phyloP scores from a whole-genome alignment of 2,888 invertebrate species.

The Marronus borbonicus region DNA sequence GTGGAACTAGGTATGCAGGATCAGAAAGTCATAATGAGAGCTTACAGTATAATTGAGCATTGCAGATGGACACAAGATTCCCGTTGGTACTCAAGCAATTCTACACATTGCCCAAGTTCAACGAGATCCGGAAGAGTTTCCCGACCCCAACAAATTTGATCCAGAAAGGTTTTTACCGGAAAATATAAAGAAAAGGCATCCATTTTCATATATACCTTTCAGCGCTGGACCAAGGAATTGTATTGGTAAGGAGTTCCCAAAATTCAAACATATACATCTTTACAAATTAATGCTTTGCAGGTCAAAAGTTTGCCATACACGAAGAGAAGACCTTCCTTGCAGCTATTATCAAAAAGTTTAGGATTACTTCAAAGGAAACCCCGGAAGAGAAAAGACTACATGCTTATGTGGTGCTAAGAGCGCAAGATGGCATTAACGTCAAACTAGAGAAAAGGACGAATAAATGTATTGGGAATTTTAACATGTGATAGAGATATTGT shows the following conservation, averaged over 20 bases:
- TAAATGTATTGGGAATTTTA: not conserved
- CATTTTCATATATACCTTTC: constrained; percentile 40
- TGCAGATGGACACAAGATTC: constrained; percentile 62
- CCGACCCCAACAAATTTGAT: constrained; percentile 64
- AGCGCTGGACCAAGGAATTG: constrained; percentile 42
- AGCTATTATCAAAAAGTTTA: constrained; percentile 24
- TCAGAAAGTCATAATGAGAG: no score
- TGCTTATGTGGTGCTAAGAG: constrained; percentile 27
- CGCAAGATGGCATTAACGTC: constrained; percentile 33
- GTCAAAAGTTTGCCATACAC: constrained; percentile 47
- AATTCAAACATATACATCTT: not conserved
- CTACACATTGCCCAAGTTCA: constrained; percentile 65
- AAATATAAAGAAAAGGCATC: constrained; percentile 60
- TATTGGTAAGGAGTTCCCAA: constrained; percentile 16
- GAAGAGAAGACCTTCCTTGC: constrained; percentile 46
- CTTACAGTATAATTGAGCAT: constrained; percentile 29
- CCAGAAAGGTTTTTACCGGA: constrained; percentile 67
- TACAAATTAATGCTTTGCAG: constrained; percentile 11
- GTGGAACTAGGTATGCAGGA: constrained; percentile 59
- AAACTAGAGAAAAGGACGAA: constrained; percentile 35
- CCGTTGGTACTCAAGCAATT: constrained; percentile 58
- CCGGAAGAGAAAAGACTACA: constrained; percentile 4
- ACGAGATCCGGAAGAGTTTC: constrained; percentile 65
- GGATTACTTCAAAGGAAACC: constrained; percentile 26
- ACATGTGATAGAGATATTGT: no score